Evolutionary conservation across 2,888 invertebrate species (phyloP).

Genomic region (Gymnoscelis rufifasciata): DNA sequence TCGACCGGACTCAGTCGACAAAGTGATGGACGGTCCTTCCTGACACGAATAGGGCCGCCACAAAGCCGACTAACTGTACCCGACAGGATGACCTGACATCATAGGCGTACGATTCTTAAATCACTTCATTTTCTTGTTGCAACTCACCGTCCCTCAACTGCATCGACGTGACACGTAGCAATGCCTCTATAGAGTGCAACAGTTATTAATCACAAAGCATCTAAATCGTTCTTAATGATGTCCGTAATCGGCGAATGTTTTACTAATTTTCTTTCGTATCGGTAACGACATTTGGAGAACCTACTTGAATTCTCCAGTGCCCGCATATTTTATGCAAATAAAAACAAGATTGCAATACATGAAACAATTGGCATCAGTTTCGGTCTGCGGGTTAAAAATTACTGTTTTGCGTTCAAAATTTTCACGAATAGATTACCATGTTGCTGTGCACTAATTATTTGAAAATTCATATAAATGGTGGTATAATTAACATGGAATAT

Average conservation of each 20-base stretch:
- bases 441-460: too few species aligned
- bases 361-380: conserved; percentile 46
- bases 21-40: conserved; percentile 52
- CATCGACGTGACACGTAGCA: conserved; percentile 30
- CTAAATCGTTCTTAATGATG: conserved; percentile 62
- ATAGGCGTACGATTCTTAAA: conserved; percentile 44
- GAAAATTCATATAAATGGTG: too few species aligned
- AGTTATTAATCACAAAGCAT: conserved; percentile 57
- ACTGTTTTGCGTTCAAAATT: conserved; percentile 26
- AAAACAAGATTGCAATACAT: conserved; percentile 57
- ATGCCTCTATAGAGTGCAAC: conserved; percentile 37
- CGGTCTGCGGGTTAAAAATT: conserved; percentile 41
- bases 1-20: conserved; percentile 32
- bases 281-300: conserved; percentile 63
- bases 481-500: too few species aligned
- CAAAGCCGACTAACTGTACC: conserved; percentile 65
- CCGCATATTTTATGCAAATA: conserved; percentile 68
- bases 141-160: conserved; percentile 32
- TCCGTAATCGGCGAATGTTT: conserved; percentile 61
- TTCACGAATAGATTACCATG: too few species aligned
- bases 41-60: conserved; percentile 61
- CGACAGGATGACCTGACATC: conserved; percentile 60
- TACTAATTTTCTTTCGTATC: conserved; percentile 62
- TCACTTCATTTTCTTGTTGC: conserved; percentile 20
- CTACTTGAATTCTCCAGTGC: conserved; percentile 54